Evolutionary conservation across 2,888 invertebrate genomes (phyloP).

Genomic region (Campaea margaritaria): DNA sequence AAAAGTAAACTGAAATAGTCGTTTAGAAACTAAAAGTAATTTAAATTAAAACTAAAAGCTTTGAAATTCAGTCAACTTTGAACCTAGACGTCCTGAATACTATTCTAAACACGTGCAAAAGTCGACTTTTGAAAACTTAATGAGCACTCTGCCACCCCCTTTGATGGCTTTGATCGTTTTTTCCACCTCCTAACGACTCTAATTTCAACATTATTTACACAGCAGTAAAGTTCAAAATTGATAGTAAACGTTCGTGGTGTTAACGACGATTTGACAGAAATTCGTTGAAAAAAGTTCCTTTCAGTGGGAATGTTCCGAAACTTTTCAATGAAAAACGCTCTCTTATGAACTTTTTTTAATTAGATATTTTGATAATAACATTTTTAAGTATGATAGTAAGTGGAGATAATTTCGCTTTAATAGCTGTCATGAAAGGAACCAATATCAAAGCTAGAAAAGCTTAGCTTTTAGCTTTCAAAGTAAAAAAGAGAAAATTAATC

Average conservation of each 20-base stretch:
- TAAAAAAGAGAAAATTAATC: too few species aligned
- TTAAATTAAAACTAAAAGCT: conserved; percentile 1
- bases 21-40: conserved; percentile 3
- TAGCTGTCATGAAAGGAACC: too few species aligned
- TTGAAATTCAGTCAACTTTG: not conserved
- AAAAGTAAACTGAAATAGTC: not conserved
- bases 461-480: too few species aligned
- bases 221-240: conserved; percentile 16
- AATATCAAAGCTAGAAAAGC: too few species aligned
- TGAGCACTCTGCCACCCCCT: conserved; percentile 29
- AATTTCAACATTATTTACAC: conserved; percentile 16
- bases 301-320: conserved; percentile 7
- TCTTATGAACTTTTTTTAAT: not conserved
- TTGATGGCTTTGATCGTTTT: conserved; percentile 13
- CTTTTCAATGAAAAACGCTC: not conserved
- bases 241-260: not conserved
- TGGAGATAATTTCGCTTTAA: too few species aligned
- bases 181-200: not conserved
- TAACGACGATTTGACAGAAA: not conserved
- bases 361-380: conserved; percentile 1
- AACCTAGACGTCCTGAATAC: conserved; percentile 6
- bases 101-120: conserved; percentile 31
- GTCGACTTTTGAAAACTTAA: conserved; percentile 36
- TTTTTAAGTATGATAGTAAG: not conserved
- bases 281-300: conserved; percentile 1